Base-by-base conservation (phyloP, 2,113 vertebrate species). In the Pardalotus punctatus region DNA sequence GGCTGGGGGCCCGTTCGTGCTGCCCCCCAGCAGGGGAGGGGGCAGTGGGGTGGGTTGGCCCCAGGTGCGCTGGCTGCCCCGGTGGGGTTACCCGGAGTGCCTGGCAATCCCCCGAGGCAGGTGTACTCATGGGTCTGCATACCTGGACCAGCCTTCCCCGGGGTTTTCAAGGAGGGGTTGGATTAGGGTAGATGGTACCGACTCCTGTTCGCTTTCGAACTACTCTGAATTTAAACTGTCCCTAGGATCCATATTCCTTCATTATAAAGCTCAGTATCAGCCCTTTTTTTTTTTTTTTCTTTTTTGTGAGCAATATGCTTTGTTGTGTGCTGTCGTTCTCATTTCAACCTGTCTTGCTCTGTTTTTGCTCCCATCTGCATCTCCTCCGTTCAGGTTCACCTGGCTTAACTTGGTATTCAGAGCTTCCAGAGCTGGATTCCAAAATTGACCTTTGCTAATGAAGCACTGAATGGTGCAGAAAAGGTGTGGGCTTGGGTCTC, bases 331-430 rank as follows among this genome's bases (percentile, higher is more conserved):
- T 80, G 33, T 47, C 22, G 48, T 73, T 80, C 23, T 81, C 6
- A 1, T 58, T 70, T 77, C 43, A 65, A n/a, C 21, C 19, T 31
- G 13, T 71, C 21, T 73, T 54, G 21, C 24, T 80, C 14, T 76
- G 27, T 20, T 91, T 76, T 45, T 85, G 40, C 19, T 87, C 66
- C 42, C 45, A 36, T 48, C 57, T 95, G 53, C 57, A 82, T 79
- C 81, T 82, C 45, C 31, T 94, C 21, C 21, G 18, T 57, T 79
- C 65, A 47, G 54, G 20, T 82, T 95, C 27, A 62, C 62, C 66
- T 84, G 57, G 31, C n/a, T 96, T 89, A 79, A 35, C 53, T 69
- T 81, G 73, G 36, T 72, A 21, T 91, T 81, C 35, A 57, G 65
- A 56, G 65, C 43, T 88, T 79, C 48, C 31, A 57, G 31, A 66